phyloP scores from a whole-genome alignment of 1,140 invertebrate species.

The Papilio polytes region DNA sequence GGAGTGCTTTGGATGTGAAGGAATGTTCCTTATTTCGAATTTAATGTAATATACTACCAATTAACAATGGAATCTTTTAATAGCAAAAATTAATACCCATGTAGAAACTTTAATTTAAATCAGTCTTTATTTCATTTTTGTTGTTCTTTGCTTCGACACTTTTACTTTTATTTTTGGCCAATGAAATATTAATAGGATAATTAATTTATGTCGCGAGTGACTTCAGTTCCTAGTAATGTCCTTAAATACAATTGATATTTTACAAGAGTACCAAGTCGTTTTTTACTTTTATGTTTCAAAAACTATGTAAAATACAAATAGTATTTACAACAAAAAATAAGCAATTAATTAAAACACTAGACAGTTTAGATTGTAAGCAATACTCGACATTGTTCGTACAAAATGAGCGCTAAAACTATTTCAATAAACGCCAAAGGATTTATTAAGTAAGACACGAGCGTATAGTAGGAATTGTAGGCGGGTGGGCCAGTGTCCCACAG shows the following conservation, averaged over 20 bases:
- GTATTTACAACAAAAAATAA: neutral
- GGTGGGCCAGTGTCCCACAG: neutral
- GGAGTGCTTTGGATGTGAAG: neutral
- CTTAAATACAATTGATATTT: neutral
- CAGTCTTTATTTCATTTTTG: no score
- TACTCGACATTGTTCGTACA: conserved; percentile 3
- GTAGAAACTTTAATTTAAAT: no score
- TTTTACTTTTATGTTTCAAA: neutral
- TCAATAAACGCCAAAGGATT: conserved; percentile 27
- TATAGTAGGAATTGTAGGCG: conserved; percentile 13
- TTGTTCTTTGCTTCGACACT: no score
- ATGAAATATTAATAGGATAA: neutral
- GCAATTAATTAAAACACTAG: neutral
- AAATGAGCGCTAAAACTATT: conserved; percentile 28
- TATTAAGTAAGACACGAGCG: conserved; percentile 26
- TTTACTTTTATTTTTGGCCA: neutral
- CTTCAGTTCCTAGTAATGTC: neutral
- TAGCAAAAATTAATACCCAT: neutral
- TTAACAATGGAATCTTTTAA: neutral
- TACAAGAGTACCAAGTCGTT: neutral
- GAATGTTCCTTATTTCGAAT: neutral
- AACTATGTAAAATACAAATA: neutral
- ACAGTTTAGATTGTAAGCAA: neutral
- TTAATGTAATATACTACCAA: neutral
- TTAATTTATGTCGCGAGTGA: neutral